Percentiles rank a stretch among this genome's conserved stretches.
Conservation (phyloP, 1,140 invertebrate species). For the Drosophila malerkotliana region DNA sequence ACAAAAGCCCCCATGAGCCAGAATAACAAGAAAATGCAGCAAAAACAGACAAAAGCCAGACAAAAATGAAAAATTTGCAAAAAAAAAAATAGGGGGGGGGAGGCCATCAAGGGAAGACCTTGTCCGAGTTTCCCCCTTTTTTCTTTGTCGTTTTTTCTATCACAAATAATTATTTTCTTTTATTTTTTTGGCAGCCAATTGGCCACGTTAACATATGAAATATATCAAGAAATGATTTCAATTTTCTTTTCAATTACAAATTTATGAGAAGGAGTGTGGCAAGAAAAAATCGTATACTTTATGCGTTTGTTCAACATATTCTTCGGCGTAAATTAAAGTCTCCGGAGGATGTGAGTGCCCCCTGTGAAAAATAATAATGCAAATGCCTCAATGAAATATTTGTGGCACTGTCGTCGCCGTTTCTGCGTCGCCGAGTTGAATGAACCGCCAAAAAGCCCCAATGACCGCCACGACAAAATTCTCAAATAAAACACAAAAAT, state of each 20-base stretch:
- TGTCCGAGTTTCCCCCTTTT: conserved; percentile 29
- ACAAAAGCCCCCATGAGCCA: conserved; percentile 14
- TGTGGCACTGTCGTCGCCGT: conserved; percentile 50
- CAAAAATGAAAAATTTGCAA: conserved; percentile 29
- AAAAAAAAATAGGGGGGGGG: neutral
- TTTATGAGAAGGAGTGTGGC: neutral
- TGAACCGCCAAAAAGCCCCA: conserved; percentile 34
- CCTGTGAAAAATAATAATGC: conserved; percentile 46
- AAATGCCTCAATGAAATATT: conserved; percentile 72
- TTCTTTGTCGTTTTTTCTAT: conserved; percentile 14
- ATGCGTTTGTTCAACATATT: neutral
- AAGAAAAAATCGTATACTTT: neutral
- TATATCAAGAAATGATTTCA: conserved; percentile 18
- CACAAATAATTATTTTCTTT: conserved; percentile 24
- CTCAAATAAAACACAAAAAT: conserved; percentile 14
- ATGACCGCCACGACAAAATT: conserved; percentile 11
- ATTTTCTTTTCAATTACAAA: conserved; percentile 2
- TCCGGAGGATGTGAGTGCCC: neutral
- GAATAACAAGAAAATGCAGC: conserved; percentile 21
- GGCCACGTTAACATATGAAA: conserved; percentile 22
- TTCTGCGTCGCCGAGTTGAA: conserved; percentile 62
- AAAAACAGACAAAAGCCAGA: conserved; percentile 38
- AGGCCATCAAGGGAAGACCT: conserved; percentile 12
- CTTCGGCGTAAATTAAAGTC: neutral
- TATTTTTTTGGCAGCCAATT: conserved; percentile 48